Conservation (phyloP, 2,888 invertebrate species). For the Acleris laterana region DNA sequence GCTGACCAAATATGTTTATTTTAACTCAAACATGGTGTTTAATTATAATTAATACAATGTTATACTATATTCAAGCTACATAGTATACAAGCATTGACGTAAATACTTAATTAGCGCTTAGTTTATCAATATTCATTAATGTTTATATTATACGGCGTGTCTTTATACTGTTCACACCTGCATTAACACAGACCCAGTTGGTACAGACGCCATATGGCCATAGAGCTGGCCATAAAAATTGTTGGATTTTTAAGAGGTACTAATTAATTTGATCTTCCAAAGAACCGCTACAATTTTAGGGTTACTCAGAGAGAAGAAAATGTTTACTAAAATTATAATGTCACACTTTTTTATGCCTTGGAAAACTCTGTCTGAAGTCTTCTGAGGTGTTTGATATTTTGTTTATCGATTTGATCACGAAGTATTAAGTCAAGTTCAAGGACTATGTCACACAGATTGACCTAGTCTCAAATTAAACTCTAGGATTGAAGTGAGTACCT, state of each 20-base stretch:
- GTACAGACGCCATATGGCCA: conserved; percentile 20
- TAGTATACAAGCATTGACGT: neutral
- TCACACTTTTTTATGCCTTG: too few relatives aligned
- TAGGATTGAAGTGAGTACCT: too few relatives aligned
- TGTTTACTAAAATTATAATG: neutral
- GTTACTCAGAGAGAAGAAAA: conserved; percentile 3
- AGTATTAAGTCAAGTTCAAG: too few relatives aligned
- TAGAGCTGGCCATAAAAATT: conserved; percentile 22
- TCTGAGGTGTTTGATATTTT: too few relatives aligned
- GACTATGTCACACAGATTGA: too few relatives aligned
- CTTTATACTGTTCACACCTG: conserved; percentile 25
- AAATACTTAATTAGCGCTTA: conserved; percentile 8
- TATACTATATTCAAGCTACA: neutral
- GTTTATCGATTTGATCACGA: too few relatives aligned
- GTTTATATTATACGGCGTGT: conserved; percentile 8
- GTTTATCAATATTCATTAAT: conserved; percentile 21
- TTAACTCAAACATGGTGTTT: too few relatives aligned
- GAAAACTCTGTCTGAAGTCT: too few relatives aligned
- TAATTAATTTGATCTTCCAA: conserved; percentile 35
- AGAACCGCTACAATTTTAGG: conserved; percentile 24
- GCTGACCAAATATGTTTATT: too few relatives aligned
- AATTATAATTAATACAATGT: neutral
- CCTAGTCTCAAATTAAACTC: too few relatives aligned
- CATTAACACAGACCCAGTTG: conserved; percentile 11
- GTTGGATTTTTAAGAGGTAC: conserved; percentile 35